Conservation (phyloP, 2,797 vertebrate species). For the Margarornis squamiger region DNA sequence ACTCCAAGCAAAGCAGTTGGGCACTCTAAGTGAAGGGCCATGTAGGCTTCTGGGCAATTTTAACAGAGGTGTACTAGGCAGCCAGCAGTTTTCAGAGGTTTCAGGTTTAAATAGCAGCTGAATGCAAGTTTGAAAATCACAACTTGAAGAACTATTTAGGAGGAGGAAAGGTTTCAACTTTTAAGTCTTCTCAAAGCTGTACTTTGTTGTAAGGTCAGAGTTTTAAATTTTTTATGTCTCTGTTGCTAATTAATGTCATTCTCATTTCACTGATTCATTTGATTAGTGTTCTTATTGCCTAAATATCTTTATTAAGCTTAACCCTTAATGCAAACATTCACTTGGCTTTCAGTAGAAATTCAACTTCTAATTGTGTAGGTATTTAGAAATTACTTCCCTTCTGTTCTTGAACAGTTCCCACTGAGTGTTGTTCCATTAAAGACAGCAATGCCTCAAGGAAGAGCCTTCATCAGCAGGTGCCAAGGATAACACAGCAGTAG, state of each 20-base stretch:
- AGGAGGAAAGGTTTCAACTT: background rate
- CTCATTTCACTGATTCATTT: background rate
- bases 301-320: background rate
- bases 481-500: background rate
- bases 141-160: background rate
- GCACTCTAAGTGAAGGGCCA: background rate
- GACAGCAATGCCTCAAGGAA: background rate
- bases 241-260: background rate
- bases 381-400: background rate
- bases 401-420: background rate
- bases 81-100: background rate
- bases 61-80: background rate
- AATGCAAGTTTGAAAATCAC: background rate
- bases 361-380: background rate
- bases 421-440: background rate
- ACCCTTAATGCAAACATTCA: background rate
- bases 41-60: background rate
- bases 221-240: background rate
- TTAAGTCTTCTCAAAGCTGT: background rate
- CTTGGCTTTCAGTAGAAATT: background rate
- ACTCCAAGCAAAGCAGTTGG: background rate
- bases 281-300: background rate
- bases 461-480: background rate
- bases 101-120: background rate
- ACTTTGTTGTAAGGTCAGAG: background rate